A percentile compares a stretch with the other conserved stretches of the same genome.
Conservation (phyloP, 2,797 vertebrate genomes). For the Brachyrhaphis roseni region DNA sequence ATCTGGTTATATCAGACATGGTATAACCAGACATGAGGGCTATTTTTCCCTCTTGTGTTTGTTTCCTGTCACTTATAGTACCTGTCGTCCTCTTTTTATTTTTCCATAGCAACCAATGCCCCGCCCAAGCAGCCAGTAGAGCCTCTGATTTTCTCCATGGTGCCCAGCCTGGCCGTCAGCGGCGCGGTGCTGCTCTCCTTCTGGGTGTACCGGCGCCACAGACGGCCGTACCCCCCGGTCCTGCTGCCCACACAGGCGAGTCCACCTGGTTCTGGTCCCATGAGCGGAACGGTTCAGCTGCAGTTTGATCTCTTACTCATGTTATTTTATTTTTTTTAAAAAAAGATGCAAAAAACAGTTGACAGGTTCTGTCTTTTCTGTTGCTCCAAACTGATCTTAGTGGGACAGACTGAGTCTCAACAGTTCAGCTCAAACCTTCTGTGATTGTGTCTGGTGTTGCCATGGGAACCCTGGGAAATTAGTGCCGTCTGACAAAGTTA, state of each 20-base stretch:
- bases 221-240: constrained; percentile 92
- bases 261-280: not conserved
- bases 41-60: not conserved
- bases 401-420: not conserved
- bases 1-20: no score
- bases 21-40: no score
- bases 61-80: not conserved
- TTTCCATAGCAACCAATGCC: constrained; percentile 85
- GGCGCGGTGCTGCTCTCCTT: constrained; percentile 89
- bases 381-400: not conserved
- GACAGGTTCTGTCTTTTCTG: not conserved
- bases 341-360: not conserved
- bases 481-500: not conserved
- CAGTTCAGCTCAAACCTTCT: not conserved
- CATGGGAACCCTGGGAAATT: not conserved
- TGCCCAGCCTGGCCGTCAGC: constrained; percentile 90
- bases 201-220: constrained; percentile 96
- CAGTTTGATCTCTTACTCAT: not conserved
- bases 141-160: constrained; percentile 89
- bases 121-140: constrained; percentile 85
- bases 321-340: not conserved
- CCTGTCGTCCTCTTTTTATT: not conserved
- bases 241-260: constrained; percentile 83
- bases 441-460: not conserved
- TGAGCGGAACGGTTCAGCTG: not conserved